A percentile compares a stretch with the other conserved stretches of the same genome.
Evolutionary conservation across 1,140 invertebrate species (phyloP).

Genomic region (Eufriesea mexicana): DNA sequence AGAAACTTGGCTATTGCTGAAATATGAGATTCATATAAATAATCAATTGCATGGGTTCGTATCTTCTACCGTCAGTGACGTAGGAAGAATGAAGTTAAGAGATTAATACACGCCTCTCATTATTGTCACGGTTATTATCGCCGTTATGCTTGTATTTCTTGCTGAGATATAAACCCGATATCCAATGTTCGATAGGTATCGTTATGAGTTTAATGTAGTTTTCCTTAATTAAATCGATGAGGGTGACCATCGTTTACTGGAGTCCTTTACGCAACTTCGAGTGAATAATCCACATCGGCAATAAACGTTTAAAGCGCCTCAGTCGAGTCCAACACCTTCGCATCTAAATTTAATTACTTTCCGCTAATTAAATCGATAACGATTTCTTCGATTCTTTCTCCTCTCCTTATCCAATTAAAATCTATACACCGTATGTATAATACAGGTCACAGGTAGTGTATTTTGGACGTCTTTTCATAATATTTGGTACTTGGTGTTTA

Average conservation of each 20-base stretch:
- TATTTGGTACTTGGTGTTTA: no score
- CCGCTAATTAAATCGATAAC: conserved; percentile 28
- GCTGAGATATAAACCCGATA: neutral
- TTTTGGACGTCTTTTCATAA: no score
- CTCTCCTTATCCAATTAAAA: neutral
- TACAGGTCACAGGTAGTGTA: no score
- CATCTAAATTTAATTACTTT: conserved; percentile 10
- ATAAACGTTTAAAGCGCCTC: neutral
- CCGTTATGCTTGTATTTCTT: neutral
- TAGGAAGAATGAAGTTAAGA: no score
- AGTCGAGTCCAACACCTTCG: neutral
- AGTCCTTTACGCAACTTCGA: no score
- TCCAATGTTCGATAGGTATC: neutral
- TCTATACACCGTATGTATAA: neutral
- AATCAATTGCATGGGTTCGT: no score
- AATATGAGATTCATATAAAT: no score
- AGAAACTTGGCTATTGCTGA: no score
- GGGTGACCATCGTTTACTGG: neutral
- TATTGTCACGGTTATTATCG: neutral
- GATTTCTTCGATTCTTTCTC: neutral
- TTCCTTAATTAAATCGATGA: neutral
- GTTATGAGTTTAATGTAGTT: neutral
- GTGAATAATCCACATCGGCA: neutral
- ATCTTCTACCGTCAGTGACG: no score
- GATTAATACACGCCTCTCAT: neutral